Evolutionary conservation across 2,888 invertebrate genomes (phyloP), one percentile per base, ranked within the genome.

Genomic region (Criorhina ranunculi): DNA sequence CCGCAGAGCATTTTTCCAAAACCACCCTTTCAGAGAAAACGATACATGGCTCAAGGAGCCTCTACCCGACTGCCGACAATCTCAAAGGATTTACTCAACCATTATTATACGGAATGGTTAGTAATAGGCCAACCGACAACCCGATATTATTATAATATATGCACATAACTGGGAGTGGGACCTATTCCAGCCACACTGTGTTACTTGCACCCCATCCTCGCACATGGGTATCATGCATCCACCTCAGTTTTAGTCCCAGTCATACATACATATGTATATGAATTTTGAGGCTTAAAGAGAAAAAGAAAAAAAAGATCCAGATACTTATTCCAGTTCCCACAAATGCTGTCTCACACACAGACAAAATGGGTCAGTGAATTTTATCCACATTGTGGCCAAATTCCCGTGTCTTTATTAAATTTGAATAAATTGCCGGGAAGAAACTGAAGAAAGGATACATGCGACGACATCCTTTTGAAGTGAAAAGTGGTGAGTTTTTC

Each of bases 331-430:
- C 33, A 67, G 62, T 60, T 73, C 35, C 24, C 42, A 53, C 51
- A 79, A 67, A 59, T 12, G 35, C 15, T 49, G 57, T 57, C 64
- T 64, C 37, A 44, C 44, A 72, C 12, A 29, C 69, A 60, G 53
- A 72, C 60, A 49, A 86, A 86, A 87, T 81, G 87, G 87, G 87
- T 87, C 87, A 87, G 86, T 88, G 86, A 87, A 81, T 86, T 87
- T 88, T 82, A 88, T 86, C 86, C 83, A 87, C 87, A 80, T 86
- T 87, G 86, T 86, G 86, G 86, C 77, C 83, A 67, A 87, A 83
- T 87, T 88, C 86, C 79, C 83, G 86, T 86, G 82, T 83, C 88
- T 87, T 87, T 87, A 88, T 88, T 87, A 88, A 88, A 87, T 87
- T 88, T 88, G 83, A 87, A 88, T 87, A 88, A 88, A 87, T 87